A percentile compares a stretch with the other conserved stretches of the same genome.
Conservation (phyloP, 2,113 vertebrate genomes). For the Chloroceryle aenea region DNA sequence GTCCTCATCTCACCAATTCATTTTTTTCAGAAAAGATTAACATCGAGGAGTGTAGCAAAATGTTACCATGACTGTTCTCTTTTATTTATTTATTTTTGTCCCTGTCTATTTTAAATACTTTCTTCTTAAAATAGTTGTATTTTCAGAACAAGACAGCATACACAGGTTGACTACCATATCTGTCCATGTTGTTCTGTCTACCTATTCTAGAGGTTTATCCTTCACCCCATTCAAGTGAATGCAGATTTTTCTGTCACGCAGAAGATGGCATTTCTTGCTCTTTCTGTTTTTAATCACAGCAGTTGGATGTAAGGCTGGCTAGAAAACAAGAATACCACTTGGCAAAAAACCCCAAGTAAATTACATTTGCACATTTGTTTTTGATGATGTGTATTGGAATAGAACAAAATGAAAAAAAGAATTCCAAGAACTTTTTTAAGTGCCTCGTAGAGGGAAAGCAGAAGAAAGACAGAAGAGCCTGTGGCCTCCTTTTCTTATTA, state of each 20-base stretch:
- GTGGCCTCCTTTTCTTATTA: not conserved
- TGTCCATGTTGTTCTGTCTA: not conserved
- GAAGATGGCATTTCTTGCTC: not conserved
- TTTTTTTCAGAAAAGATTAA: not conserved
- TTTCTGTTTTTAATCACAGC: not conserved
- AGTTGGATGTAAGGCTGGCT: not conserved
- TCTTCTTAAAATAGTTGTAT: not conserved
- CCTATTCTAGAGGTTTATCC: not conserved
- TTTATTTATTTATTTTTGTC: not conserved
- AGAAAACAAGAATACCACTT: not conserved
- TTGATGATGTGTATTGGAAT: not conserved
- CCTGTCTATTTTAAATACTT: not conserved
- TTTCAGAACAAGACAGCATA: not conserved
- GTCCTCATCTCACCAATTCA: not conserved
- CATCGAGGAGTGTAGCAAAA: not conserved
- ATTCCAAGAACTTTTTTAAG: not conserved
- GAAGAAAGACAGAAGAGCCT: not conserved
- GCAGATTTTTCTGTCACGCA: not conserved
- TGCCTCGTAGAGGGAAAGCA: not conserved
- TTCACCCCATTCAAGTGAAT: not conserved
- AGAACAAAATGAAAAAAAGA: not conserved
- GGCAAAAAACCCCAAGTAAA: not conserved
- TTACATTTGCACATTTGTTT: not conserved
- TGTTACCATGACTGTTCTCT: not conserved
- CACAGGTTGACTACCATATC: not conserved